These are phyloP conservation scores for Patella depressa DNA, from an alignment of 2,888 invertebrate species.

Conservation along the genomic window DNA sequence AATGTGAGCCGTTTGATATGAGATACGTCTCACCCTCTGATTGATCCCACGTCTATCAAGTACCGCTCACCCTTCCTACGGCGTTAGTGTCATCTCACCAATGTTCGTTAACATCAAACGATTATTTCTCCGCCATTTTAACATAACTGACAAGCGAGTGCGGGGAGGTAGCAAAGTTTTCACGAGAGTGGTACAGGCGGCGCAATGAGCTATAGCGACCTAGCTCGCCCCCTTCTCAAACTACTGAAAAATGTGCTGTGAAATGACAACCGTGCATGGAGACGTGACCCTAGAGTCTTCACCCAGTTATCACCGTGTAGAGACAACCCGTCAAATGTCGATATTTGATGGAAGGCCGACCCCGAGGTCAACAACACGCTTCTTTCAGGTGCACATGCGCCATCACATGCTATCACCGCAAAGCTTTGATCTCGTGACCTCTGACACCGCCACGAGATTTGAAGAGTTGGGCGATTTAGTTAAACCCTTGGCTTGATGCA, in stretches of 20 bases:
- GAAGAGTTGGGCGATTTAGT: not conserved
- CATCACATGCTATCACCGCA: not conserved
- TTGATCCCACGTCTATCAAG: not conserved
- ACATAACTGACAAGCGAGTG: too few relatives aligned
- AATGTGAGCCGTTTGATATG: not conserved
- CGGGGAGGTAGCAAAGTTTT: too few relatives aligned
- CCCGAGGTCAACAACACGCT: not conserved
- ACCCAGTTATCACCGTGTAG: not conserved
- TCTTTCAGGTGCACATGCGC: slow-evolving; percentile 12
- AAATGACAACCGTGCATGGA: not conserved
- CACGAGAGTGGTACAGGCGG: too few relatives aligned
- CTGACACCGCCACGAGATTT: slow-evolving; percentile 9
- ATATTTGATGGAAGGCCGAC: not conserved
- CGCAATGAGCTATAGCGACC: not conserved
- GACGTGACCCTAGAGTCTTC: not conserved
- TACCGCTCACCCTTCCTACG: not conserved
- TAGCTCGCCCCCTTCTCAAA: not conserved
- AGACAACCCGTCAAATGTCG: slow-evolving; percentile 11
- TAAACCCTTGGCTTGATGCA: not conserved
- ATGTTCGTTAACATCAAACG: too few relatives aligned
- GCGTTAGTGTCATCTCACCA: too few relatives aligned
- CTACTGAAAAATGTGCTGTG: not conserved
- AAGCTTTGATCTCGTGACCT: slow-evolving; percentile 8
- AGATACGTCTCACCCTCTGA: not conserved
- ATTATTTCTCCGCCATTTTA: too few relatives aligned